Percentiles rank a stretch among this genome's conserved stretches.
These are phyloP conservation scores for Microtus oregoni DNA, from an alignment of 2,113 vertebrate species.

Conservation along the genomic window DNA sequence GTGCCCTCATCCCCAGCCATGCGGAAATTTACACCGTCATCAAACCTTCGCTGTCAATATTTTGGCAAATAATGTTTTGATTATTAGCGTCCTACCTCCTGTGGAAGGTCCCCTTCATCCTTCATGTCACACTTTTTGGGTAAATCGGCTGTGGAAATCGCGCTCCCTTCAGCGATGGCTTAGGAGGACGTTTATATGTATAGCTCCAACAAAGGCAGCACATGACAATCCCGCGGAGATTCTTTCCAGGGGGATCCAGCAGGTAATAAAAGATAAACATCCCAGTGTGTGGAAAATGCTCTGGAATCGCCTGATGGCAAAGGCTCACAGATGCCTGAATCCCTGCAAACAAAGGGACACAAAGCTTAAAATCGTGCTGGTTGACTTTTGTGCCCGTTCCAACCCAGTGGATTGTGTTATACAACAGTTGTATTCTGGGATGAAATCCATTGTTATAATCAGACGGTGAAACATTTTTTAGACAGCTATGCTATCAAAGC, in stretches of 20 bases:
- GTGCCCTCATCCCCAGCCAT: neutral
- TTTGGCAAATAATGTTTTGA: slow-evolving; percentile 61
- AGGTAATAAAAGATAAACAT: slow-evolving; percentile 75
- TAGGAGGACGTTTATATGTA: slow-evolving; percentile 86
- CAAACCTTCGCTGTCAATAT: slow-evolving; percentile 28
- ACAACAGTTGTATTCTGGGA: slow-evolving; percentile 83
- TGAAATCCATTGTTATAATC: slow-evolving; percentile 81
- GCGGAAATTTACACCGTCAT: slow-evolving; percentile 41
- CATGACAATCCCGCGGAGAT: slow-evolving; percentile 75
- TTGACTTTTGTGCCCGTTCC: slow-evolving; percentile 72
- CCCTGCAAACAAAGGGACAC: slow-evolving; percentile 83
- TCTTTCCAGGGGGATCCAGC: slow-evolving; percentile 81
- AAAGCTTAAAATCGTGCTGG: slow-evolving; percentile 80
- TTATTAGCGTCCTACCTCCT: slow-evolving; percentile 84
- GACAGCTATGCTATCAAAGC: slow-evolving; percentile 59
- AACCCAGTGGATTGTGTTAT: slow-evolving; percentile 74
- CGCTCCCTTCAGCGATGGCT: slow-evolving; percentile 45
- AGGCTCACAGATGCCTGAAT: slow-evolving; percentile 80
- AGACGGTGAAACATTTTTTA: slow-evolving; percentile 76
- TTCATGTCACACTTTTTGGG: slow-evolving; percentile 83
- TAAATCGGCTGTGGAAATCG: slow-evolving; percentile 77
- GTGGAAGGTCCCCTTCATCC: slow-evolving; percentile 76
- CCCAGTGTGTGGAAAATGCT: slow-evolving; percentile 77
- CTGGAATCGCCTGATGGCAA: slow-evolving; percentile 79
- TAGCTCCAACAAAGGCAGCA: slow-evolving; percentile 73